These are phyloP conservation scores for Pentalonia nigronervosa DNA, from an alignment of 1,140 invertebrate genomes.

Conservation along the genomic window DNA sequence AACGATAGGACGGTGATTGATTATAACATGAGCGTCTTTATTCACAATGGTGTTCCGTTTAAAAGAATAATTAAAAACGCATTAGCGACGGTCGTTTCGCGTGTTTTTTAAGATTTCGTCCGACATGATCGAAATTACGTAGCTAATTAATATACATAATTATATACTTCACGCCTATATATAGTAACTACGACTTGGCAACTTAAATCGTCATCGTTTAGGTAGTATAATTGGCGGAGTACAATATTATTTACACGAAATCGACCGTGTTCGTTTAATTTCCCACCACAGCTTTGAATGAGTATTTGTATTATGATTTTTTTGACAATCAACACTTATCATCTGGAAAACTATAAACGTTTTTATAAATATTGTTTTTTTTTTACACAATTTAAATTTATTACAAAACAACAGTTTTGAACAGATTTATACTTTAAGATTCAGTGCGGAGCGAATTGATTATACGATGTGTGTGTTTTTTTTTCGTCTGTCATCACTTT, in stretches of 20 bases:
- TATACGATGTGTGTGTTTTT: too few species aligned
- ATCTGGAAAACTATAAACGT: background rate
- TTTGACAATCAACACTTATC: background rate
- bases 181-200: background rate
- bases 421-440: background rate
- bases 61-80: constrained; percentile 19
- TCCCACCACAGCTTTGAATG: background rate
- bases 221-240: background rate
- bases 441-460: too few species aligned
- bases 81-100: background rate
- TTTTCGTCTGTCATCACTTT: too few species aligned
- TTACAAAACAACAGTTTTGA: background rate
- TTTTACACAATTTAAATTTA: background rate
- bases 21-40: background rate
- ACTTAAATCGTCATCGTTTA: background rate
- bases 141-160: background rate
- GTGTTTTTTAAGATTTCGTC: background rate
- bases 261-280: background rate
- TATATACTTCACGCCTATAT: background rate
- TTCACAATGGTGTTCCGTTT: background rate
- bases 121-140: background rate
- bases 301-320: background rate
- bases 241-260: background rate
- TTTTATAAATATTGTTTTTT: background rate
- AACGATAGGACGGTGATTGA: background rate